These are phyloP conservation scores for Alitta virens DNA, from an alignment of 2,888 invertebrate species.

Conservation along the genomic window DNA sequence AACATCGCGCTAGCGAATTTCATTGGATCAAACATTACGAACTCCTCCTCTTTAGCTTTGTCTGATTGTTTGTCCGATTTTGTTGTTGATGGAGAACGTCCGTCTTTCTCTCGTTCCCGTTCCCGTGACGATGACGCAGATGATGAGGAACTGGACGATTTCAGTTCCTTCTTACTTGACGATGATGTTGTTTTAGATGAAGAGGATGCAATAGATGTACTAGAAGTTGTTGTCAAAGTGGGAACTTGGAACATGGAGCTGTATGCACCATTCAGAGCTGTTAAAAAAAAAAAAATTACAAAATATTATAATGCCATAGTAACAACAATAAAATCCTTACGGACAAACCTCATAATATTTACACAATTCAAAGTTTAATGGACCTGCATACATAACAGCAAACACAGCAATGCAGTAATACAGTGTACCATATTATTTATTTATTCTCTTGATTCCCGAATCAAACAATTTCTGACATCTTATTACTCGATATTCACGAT, in stretches of 20 bases:
- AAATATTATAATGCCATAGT: neutral
- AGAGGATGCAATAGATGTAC: slow-evolving; percentile 22
- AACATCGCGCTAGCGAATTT: neutral
- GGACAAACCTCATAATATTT: no score
- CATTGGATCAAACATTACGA: neutral
- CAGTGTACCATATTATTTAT: no score
- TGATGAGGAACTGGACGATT: slow-evolving; percentile 4
- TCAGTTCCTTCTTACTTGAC: neutral
- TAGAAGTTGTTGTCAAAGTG: slow-evolving; percentile 2
- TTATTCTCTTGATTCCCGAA: no score
- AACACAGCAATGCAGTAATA: no score
- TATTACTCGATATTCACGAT: no score
- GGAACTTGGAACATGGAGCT: slow-evolving; percentile 12
- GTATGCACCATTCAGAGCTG: slow-evolving; percentile 20
- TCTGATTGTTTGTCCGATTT: slow-evolving; percentile 10
- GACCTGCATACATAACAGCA: no score
- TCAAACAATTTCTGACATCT: no score
- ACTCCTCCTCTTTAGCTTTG: neutral
- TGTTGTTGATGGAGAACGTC: slow-evolving; percentile 7
- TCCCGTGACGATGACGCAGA: slow-evolving; percentile 23
- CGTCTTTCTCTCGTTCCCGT: neutral
- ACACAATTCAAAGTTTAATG: no score
- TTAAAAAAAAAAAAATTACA: neutral
- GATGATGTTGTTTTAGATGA: slow-evolving; percentile 17
- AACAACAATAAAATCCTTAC: neutral